A percentile compares a stretch with the other conserved stretches of the same genome.
Evolutionary conservation across 2,888 invertebrate species (phyloP).

Genomic region (Rosalia funebris): DNA sequence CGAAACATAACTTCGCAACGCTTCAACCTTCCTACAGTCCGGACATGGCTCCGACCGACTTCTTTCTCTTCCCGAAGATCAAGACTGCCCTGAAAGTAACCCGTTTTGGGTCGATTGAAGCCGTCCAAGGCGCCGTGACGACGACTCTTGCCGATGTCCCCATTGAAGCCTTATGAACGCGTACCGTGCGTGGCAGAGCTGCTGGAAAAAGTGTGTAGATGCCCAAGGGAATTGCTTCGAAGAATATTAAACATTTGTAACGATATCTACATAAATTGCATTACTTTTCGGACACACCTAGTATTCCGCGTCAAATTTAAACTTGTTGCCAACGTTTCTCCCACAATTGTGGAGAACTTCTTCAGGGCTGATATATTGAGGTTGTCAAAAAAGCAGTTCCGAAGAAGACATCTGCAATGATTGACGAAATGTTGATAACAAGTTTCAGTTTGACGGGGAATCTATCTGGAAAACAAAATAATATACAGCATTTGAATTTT

Average conservation of each 20-base stretch:
- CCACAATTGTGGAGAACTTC: too few species aligned
- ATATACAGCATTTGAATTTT: too few species aligned
- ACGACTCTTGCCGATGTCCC: background rate
- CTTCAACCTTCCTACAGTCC: background rate
- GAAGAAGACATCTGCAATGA: too few species aligned
- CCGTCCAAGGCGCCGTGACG: background rate
- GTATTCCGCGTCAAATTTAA: too few species aligned
- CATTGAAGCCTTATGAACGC: background rate
- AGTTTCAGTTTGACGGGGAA: too few species aligned
- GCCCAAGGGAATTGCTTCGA: background rate
- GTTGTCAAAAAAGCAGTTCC: too few species aligned
- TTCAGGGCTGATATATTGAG: too few species aligned
- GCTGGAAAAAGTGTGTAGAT: conserved; percentile 3
- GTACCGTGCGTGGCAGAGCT: background rate
- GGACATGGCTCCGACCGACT: background rate
- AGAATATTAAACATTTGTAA: background rate
- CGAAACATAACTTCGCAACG: background rate
- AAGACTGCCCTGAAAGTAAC: background rate
- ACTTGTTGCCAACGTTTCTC: too few species aligned
- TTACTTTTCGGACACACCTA: too few species aligned
- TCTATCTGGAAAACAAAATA: too few species aligned
- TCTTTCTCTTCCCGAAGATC: background rate
- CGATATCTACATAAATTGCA: too few species aligned
- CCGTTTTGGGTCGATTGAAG: background rate
- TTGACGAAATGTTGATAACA: too few species aligned